Evolutionary conservation across 1,140 invertebrate species (phyloP), one percentile per base, ranked within the genome.

Genomic region (Telenomus remus): DNA sequence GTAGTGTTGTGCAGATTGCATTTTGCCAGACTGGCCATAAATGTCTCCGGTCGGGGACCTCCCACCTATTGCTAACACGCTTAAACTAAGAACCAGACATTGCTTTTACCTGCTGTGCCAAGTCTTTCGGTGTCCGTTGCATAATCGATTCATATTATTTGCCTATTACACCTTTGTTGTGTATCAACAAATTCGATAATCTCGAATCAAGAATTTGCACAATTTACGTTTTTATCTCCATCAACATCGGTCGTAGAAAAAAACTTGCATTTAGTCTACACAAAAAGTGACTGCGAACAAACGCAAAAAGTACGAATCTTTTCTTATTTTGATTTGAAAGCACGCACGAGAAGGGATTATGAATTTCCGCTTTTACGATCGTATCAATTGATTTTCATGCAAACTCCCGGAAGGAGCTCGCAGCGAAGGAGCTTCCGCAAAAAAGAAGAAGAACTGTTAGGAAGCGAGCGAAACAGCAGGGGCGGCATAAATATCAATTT

Each of bases 1-100:
- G 64, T 76, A 66, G 56, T 74, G 65, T 47, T 76, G 77, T 72
- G 74, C 75, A 73, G 81, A 65, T 76, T 64, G 72, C 76, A 82
- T 81, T 82, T 81, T 81, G 77, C 81, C 78, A 81, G 78, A 59
- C 76, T 76, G 76, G 79, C 69, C 81, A 83, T 83, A 82, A 83
- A 83, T 81, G 82, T 83, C 81, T 81, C 70, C 79, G 80, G 76
- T 76, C 76, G 76, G 69, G 77, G 82, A 83, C 82, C 82, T 82
- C 82, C 82, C 82, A 83, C 80, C 77, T 74, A 68, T 50, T 59
- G 71, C 75, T 64, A 71, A 79, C 72, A 73, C 56, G 66, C 63
- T 63, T 68, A 56, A 77, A 75, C 82, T 80, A 60, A 49, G 59
- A 82, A 80, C 72, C 71, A 78, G 53, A 70, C 65, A 72, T 76